phyloP scores from a whole-genome alignment of 30 jellyfish, hydroid and myxozoan species.

The Pelagia noctiluca region DNA sequence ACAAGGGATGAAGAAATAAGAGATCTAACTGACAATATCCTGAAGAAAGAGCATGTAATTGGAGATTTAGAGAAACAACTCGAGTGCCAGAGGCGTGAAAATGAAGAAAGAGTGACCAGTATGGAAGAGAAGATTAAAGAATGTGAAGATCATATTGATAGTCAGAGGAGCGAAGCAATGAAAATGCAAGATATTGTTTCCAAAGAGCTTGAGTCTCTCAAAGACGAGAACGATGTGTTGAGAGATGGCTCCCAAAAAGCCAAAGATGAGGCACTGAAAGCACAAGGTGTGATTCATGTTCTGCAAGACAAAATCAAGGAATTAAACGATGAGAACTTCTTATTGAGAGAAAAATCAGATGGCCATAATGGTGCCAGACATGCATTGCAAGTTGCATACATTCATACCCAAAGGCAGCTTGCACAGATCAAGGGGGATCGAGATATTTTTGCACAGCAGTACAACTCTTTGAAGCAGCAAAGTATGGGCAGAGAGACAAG shows the following conservation, averaged over 20 bases:
- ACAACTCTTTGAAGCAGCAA: constrained; percentile 41
- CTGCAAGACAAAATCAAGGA: constrained; percentile 14
- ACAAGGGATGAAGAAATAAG: constrained; percentile 29
- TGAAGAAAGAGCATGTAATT: background rate
- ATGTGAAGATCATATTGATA: background rate
- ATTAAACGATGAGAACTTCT: constrained; percentile 23
- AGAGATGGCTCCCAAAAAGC: background rate
- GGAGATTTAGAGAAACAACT: background rate
- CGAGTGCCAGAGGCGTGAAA: background rate
- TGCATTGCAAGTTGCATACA: constrained; percentile 80
- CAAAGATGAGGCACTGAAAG: background rate
- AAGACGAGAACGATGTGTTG: background rate
- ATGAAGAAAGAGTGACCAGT: constrained; percentile 8
- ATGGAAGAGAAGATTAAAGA: background rate
- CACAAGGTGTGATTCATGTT: constrained; percentile 6
- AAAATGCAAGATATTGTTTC: constrained; percentile 11
- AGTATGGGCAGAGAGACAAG: constrained; percentile 9
- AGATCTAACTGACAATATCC: constrained; percentile 29
- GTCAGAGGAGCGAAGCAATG: background rate
- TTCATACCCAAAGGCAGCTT: constrained; percentile 72
- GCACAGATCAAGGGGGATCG: constrained; percentile 65
- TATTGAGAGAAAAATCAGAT: constrained; percentile 60
- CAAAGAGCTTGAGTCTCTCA: background rate
- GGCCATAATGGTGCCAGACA: constrained; percentile 77
- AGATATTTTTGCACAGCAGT: constrained; percentile 34